Percentiles rank a stretch among this genome's conserved stretches.
Evolutionary conservation across 2,888 invertebrate genomes (phyloP).

Genomic region (Orthonychiurus folsomi): DNA sequence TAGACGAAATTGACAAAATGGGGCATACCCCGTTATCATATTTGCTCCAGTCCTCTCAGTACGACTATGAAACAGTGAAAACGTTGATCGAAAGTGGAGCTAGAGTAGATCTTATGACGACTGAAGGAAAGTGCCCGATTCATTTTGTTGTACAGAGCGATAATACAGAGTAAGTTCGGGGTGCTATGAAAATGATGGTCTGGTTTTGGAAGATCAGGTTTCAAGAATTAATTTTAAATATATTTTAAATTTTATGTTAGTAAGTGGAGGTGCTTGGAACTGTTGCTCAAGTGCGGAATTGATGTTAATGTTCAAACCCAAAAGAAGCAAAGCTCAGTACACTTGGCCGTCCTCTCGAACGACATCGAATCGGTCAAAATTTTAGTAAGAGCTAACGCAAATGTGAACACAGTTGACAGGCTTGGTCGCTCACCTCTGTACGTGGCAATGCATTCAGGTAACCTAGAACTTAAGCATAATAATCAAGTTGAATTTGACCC

Average conservation of each 20-base stretch:
- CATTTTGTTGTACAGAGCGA: slow-evolving; percentile 33
- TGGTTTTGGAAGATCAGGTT: slow-evolving; percentile 5
- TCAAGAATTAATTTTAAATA: no score
- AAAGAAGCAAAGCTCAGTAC: slow-evolving; percentile 34
- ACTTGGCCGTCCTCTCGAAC: slow-evolving; percentile 30
- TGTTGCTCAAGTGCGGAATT: slow-evolving; percentile 34
- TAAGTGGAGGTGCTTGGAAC: slow-evolving; percentile 33
- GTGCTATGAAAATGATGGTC: neutral
- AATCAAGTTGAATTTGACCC: no score
- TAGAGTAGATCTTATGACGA: slow-evolving; percentile 23
- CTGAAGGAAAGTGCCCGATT: slow-evolving; percentile 30
- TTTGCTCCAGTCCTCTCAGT: slow-evolving; percentile 28
- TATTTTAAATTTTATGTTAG: no score
- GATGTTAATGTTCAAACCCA: slow-evolving; percentile 29
- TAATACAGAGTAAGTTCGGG: slow-evolving; percentile 29
- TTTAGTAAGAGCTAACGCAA: slow-evolving; percentile 28
- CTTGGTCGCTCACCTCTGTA: slow-evolving; percentile 31
- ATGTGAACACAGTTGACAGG: slow-evolving; percentile 31
- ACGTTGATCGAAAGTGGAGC: slow-evolving; percentile 28
- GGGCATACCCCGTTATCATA: slow-evolving; percentile 31
- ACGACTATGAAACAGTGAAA: slow-evolving; percentile 28
- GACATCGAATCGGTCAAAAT: slow-evolving; percentile 31
- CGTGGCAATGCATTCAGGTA: slow-evolving; percentile 28
- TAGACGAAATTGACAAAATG: slow-evolving; percentile 30
- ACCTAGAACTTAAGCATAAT: no score